Evolutionary conservation across 2,888 invertebrate genomes (phyloP), one percentile per base, ranked within the genome.

Genomic region (Lithophane socia): DNA sequence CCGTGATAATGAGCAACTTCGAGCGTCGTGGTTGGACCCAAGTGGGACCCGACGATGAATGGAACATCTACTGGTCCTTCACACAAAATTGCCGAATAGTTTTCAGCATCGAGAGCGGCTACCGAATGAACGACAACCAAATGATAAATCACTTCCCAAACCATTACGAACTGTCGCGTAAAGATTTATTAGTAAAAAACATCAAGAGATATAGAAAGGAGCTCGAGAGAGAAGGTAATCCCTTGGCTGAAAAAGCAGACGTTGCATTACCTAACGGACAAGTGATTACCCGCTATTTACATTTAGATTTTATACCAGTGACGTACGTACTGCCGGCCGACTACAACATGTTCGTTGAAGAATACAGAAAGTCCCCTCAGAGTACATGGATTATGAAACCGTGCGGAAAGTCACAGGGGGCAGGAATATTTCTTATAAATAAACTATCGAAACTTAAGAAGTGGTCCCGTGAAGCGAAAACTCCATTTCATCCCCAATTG

Each of bases 321-420:
- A 99, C 99, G 0, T 99, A 99, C 93, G 99, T 99, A 67, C 95
- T 99, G 74, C 99, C 99, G 4, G 98, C 99, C 63, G 99, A 99
- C 94, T 99, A 99, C 93, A 99, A 99, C 92, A 98, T 99, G 98
- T 99, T 99, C 94, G 99, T 99, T 1, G 99, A 99, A 92, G 99
- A 99, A 91, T 99, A 99, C 92, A 97, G 99, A 80, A 99, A 99
- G 93, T 98, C 98, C 75, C 99, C 99, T 0, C 98, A 98, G 90
- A 99, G 99, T 86, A 99, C 99, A 0, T 99, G 99, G 99, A 99
- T 99, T 84, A 99, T 99, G 98, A 99, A 99, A 94, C 99, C 99
- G 0, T 99, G 99, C 92, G 99, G 99, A 29, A 98, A 99, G 95
- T 99, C 99, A 0, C 98, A 98, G 92, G 99, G 99, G 0, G 98